Evolutionary conservation across 2,888 invertebrate genomes (phyloP).

Genomic region (Apotomis capreana): DNA sequence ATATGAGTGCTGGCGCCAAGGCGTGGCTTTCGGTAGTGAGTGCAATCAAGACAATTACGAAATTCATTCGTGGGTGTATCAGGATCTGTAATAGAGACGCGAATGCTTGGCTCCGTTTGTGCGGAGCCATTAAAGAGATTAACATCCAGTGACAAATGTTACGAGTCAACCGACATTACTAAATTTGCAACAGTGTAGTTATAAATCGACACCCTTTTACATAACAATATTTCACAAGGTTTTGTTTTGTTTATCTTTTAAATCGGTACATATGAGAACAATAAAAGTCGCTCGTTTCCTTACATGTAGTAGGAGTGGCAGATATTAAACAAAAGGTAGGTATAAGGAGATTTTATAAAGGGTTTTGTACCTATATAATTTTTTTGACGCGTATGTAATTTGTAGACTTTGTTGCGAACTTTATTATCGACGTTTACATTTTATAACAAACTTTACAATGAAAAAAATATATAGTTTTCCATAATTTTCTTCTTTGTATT

Average conservation of each 20-base stretch:
- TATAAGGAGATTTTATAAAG: too few species aligned
- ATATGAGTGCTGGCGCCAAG: slow-evolving; percentile 59
- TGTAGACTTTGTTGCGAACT: too few species aligned
- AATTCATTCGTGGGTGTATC: slow-evolving; percentile 59
- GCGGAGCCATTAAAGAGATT: slow-evolving; percentile 25
- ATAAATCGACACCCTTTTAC: slow-evolving; percentile 21
- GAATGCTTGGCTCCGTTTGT: slow-evolving; percentile 8
- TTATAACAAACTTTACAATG: too few species aligned
- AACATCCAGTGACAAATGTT: slow-evolving; percentile 6
- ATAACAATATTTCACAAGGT: slow-evolving; percentile 19
- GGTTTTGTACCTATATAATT: too few species aligned
- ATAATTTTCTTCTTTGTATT: too few species aligned
- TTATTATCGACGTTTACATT: too few species aligned
- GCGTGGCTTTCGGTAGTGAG: slow-evolving; percentile 53
- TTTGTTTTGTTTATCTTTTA: slow-evolving; percentile 15
- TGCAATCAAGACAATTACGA: slow-evolving; percentile 55
- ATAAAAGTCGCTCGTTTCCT: slow-evolving; percentile 1
- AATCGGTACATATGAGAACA: not conserved
- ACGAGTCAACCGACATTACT: slow-evolving; percentile 9
- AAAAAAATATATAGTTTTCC: too few species aligned
- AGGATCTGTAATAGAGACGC: slow-evolving; percentile 31
- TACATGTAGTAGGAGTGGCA: not conserved
- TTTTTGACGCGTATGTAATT: too few species aligned
- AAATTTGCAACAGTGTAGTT: not conserved
- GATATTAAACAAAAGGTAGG: too few species aligned